phyloP scores from a whole-genome alignment of 2,113 vertebrate genomes.

The Alethe castanea region DNA sequence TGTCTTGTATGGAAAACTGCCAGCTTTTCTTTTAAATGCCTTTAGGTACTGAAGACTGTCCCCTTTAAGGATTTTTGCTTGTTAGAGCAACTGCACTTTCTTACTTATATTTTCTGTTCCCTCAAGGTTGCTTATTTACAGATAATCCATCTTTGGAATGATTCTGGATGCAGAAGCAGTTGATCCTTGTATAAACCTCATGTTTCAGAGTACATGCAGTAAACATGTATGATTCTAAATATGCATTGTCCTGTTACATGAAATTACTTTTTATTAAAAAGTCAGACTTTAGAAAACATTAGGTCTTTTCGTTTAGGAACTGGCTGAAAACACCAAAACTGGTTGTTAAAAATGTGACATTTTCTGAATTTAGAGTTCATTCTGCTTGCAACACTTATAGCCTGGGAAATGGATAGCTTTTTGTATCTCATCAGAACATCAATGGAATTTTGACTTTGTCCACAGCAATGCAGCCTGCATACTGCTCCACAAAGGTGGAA shows the following conservation, averaged over 20 bases:
- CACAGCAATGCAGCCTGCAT: background rate
- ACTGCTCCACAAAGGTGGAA: background rate
- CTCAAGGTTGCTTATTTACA: conserved; percentile 55
- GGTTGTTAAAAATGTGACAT: background rate
- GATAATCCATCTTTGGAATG: conserved; percentile 24
- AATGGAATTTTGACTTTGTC: background rate
- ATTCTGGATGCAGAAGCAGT: conserved; percentile 64
- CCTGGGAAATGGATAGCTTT: background rate
- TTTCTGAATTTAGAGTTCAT: background rate
- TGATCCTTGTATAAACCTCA: conserved; percentile 55
- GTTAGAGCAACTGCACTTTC: conserved; percentile 13
- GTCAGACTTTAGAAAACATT: background rate
- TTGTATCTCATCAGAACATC: background rate
- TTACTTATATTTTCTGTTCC: conserved; percentile 26
- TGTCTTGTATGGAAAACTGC: background rate
- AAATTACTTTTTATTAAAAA: background rate
- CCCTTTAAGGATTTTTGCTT: conserved; percentile 20
- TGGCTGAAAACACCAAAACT: background rate
- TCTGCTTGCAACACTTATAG: background rate
- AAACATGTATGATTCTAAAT: background rate
- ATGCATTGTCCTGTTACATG: background rate
- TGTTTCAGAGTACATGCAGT: background rate
- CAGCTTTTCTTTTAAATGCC: conserved; percentile 30
- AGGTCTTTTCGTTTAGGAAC: background rate
- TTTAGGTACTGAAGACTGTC: conserved; percentile 30